Evolutionary conservation across 2,888 invertebrate genomes (phyloP).

Genomic region (Parasteatoda lunata): DNA sequence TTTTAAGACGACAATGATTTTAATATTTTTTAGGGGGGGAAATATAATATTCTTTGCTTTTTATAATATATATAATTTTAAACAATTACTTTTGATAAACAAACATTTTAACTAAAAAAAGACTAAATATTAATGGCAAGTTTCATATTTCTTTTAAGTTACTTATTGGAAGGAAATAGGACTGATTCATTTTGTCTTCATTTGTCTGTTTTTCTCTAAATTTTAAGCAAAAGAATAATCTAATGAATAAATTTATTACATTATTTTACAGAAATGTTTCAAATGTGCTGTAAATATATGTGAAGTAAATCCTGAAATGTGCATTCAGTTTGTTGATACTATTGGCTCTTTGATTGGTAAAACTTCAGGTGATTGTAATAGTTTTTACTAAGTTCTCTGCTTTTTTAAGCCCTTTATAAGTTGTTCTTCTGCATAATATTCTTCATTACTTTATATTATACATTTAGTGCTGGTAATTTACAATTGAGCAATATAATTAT

Average conservation of each 20-base stretch:
- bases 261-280: constrained; percentile 73
- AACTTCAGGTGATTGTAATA: constrained; percentile 38
- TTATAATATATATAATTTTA: too few species aligned
- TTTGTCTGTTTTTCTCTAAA: too few species aligned
- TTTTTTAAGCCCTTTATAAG: background rate
- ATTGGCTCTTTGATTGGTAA: constrained; percentile 64
- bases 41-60: too few species aligned
- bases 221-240: too few species aligned
- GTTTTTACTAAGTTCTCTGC: background rate
- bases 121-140: background rate
- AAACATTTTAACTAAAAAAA: background rate
- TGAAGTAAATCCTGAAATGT: constrained; percentile 80
- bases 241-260: background rate
- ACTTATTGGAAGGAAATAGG: too few species aligned
- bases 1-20: too few species aligned
- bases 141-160: too few species aligned
- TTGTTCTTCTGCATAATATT: background rate
- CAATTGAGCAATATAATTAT: too few species aligned
- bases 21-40: too few species aligned
- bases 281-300: constrained; percentile 84
- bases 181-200: too few species aligned
- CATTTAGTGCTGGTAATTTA: background rate
- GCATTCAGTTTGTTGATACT: constrained; percentile 80
- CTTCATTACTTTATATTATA: background rate
- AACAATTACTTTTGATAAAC: too few species aligned